These are phyloP conservation scores for Dinocampus coccinellae DNA, from an alignment of 2,888 invertebrate genomes.

Conservation along the genomic window DNA sequence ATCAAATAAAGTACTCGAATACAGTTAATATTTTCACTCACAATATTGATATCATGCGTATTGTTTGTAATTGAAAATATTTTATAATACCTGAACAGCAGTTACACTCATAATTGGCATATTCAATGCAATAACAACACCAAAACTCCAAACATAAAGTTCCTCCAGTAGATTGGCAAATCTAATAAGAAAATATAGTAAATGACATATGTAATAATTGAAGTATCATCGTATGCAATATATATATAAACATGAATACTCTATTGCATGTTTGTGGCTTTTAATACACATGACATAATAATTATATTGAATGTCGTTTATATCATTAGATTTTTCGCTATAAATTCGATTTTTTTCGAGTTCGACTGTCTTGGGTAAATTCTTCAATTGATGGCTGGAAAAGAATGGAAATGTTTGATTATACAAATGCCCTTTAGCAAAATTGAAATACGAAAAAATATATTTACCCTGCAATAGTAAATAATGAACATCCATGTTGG, in stretches of 20 bases:
- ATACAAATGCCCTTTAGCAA: no score
- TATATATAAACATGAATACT: slow-evolving; percentile 14
- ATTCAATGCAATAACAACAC: no score
- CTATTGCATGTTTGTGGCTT: background rate
- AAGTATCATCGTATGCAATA: background rate
- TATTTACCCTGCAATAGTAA: slow-evolving; percentile 7
- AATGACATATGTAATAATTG: background rate
- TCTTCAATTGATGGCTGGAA: background rate
- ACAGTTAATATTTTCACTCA: no score
- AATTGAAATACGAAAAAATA: no score
- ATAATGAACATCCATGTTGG: slow-evolving; percentile 25
- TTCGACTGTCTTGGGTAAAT: background rate
- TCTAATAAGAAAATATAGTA: no score
- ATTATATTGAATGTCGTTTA: background rate
- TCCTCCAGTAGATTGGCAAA: no score
- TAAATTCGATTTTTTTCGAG: background rate
- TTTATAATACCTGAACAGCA: no score
- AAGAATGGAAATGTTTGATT: background rate
- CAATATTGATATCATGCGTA: no score
- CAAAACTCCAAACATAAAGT: no score
- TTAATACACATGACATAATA: slow-evolving; percentile 10
- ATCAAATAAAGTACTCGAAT: background rate
- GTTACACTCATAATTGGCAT: no score
- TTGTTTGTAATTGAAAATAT: no score
- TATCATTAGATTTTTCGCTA: background rate